phyloP scores from a whole-genome alignment of 2,888 invertebrate species.

The Nephrotoma appendiculata region DNA sequence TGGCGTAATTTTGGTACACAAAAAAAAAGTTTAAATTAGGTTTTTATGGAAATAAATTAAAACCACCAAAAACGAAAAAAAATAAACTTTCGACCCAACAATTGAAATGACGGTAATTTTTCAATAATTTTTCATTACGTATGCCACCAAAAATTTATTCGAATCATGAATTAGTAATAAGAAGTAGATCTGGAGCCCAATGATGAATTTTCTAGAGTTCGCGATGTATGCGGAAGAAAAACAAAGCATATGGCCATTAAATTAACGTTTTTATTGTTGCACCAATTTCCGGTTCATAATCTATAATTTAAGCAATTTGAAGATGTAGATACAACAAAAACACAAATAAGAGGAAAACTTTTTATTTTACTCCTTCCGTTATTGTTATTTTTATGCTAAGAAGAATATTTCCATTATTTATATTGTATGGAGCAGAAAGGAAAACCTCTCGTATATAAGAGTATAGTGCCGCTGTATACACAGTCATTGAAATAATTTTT shows the following conservation, averaged over 20 bases:
- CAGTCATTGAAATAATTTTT: not conserved
- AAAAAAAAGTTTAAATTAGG: not conserved
- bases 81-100: not conserved
- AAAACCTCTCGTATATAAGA: not conserved
- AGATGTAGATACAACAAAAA: not conserved
- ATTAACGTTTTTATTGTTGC: constrained; percentile 1
- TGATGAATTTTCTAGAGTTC: not conserved
- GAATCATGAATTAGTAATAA: no score
- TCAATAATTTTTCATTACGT: not conserved
- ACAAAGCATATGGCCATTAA: not conserved
- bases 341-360: not conserved
- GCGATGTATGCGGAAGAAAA: not conserved
- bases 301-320: not conserved
- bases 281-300: constrained; percentile 6
- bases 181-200: no score
- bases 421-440: not conserved
- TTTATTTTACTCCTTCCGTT: not conserved
- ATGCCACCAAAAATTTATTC: no score
- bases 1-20: not conserved
- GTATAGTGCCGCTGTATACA: not conserved
- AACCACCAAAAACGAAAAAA: not conserved
- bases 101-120: not conserved
- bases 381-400: not conserved
- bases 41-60: not conserved
- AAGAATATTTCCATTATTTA: not conserved